Evolutionary conservation across 30 jellyfish, hydroid and myxozoan genomes (phyloP).

Genomic region (Pelagia noctiluca): DNA sequence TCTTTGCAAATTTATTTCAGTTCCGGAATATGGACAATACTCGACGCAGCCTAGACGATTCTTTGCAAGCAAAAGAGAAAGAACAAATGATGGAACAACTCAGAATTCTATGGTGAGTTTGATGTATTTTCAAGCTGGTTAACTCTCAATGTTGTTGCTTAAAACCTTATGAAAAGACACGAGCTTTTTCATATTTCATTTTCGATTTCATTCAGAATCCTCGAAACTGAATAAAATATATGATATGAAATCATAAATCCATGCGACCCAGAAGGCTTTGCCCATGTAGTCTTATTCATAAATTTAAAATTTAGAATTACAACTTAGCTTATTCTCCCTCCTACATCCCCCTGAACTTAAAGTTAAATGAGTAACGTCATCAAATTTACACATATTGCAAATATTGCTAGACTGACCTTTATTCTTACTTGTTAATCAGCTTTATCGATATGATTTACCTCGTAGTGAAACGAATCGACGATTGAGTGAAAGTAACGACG

Average conservation of each 20-base stretch:
- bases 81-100: conserved; percentile 73
- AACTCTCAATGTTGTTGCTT: neutral
- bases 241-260: too few relatives aligned
- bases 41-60: conserved; percentile 7
- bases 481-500: conserved; percentile 91
- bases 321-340: too few relatives aligned
- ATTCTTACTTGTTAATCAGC: neutral
- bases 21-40: conserved; percentile 47
- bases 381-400: too few relatives aligned
- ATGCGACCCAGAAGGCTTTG: too few relatives aligned
- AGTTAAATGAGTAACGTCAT: too few relatives aligned
- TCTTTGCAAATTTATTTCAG: conserved; percentile 1
- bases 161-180: too few relatives aligned
- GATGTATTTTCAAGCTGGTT: neutral
- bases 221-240: too few relatives aligned
- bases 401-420: neutral
- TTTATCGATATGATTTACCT: neutral
- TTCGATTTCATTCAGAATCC: too few relatives aligned
- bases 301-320: too few relatives aligned
- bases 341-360: too few relatives aligned
- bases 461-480: conserved; percentile 90
- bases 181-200: too few relatives aligned
- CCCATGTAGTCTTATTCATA: too few relatives aligned
- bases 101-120: conserved; percentile 55
- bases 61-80: conserved; percentile 53